Evolutionary conservation across 1,140 invertebrate genomes (phyloP).

Genomic region (Lineus longissimus): DNA sequence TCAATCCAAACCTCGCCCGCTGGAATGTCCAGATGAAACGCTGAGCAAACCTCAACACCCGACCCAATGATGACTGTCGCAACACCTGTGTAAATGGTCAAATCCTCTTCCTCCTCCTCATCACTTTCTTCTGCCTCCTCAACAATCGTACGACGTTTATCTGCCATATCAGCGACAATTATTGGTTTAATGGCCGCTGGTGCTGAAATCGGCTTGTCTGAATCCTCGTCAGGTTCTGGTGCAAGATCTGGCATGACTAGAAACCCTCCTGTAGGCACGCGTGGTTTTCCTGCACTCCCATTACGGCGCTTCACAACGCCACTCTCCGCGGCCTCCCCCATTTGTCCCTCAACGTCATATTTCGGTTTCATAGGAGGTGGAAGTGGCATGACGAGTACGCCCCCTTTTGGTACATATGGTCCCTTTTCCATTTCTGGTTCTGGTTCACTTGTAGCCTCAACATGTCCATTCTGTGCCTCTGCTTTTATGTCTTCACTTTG

Average conservation of each 20-base stretch:
- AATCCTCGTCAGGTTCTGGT: no score
- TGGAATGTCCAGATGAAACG: constrained; percentile 9
- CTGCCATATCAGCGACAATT: neutral
- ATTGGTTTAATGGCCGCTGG: neutral
- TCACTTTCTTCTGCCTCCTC: neutral
- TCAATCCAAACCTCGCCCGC: constrained; percentile 21
- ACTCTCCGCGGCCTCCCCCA: neutral
- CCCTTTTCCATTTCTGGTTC: neutral
- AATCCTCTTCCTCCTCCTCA: neutral
- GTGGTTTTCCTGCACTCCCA: no score
- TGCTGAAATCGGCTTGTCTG: no score
- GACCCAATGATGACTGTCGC: constrained; percentile 14
- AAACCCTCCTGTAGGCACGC: no score
- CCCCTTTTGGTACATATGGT: neutral
- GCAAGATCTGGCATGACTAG: no score
- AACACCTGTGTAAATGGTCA: neutral
- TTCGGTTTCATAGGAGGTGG: neutral
- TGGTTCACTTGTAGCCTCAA: neutral
- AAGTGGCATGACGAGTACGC: neutral
- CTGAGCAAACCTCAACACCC: constrained; percentile 5
- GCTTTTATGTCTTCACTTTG: no score
- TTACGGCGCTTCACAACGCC: no score
- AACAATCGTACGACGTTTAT: neutral
- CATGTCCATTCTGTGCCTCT: no score
- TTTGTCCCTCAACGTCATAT: neutral